These are phyloP conservation scores for Sardinella longiceps DNA, from an alignment of 2,797 vertebrate genomes.

Conservation along the genomic window DNA sequence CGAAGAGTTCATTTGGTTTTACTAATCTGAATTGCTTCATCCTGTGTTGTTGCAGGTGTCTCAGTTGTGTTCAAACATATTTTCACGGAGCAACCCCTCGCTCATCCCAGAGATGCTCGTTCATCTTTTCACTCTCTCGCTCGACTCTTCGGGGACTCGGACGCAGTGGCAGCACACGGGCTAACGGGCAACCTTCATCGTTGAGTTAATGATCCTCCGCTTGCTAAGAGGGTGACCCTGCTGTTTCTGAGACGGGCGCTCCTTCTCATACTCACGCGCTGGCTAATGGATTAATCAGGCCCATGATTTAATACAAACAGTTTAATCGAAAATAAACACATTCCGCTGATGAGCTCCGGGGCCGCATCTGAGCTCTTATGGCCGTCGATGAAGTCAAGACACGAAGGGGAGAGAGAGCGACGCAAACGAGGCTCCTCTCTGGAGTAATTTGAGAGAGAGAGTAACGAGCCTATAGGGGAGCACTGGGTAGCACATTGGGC, in stretches of 20 bases:
- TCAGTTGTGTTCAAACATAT: background rate
- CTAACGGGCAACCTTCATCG: slow-evolving; percentile 26
- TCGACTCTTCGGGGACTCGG: background rate
- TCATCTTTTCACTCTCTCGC: background rate
- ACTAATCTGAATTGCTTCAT: slow-evolving; percentile 20
- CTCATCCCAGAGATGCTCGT: background rate
- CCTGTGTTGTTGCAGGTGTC: background rate
- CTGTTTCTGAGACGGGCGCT: slow-evolving; percentile 47
- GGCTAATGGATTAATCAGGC: slow-evolving; percentile 57
- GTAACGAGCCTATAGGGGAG: background rate
- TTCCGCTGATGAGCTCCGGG: slow-evolving; percentile 47
- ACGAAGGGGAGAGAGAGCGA: background rate
- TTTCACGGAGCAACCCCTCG: background rate
- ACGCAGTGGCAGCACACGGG: no score
- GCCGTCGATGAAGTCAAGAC: background rate
- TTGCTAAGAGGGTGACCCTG: slow-evolving; percentile 56
- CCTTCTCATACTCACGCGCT: slow-evolving; percentile 50
- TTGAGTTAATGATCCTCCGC: slow-evolving; percentile 64
- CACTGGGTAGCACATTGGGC: background rate
- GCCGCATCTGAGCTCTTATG: background rate
- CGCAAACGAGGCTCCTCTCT: background rate
- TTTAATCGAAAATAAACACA: slow-evolving; percentile 48
- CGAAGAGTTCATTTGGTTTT: background rate
- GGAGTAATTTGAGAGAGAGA: background rate
- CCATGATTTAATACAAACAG: slow-evolving; percentile 61